Evolutionary conservation across 2,888 invertebrate genomes (phyloP).

Genomic region (Melitaea athalia): DNA sequence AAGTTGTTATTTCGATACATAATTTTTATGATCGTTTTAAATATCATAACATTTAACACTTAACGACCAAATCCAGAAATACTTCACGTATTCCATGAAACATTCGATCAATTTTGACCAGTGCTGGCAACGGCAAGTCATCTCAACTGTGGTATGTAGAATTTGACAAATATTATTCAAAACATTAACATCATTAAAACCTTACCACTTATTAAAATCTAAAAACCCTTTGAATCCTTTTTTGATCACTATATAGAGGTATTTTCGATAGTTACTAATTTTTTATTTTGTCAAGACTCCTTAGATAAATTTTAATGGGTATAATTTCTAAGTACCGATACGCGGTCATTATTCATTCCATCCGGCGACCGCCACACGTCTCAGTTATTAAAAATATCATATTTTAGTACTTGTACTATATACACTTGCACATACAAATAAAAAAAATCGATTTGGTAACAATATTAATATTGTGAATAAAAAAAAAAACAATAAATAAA

Average conservation of each 20-base stretch:
- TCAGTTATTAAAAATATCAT: constrained; percentile 46
- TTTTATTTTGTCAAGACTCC: constrained; percentile 60
- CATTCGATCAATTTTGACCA: constrained; percentile 9
- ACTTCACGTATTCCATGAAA: constrained; percentile 9
- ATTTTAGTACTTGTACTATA: constrained; percentile 65
- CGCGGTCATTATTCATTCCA: constrained; percentile 21
- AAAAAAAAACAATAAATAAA: constrained; percentile 40
- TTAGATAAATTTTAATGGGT: constrained; percentile 51
- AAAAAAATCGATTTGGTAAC: constrained; percentile 66
- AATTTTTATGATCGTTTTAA: background rate
- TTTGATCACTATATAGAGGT: constrained; percentile 80
- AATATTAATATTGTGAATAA: constrained; percentile 45
- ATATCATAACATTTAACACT: background rate
- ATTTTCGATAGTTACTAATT: constrained; percentile 66
- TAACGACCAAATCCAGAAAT: constrained; percentile 4
- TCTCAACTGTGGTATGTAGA: constrained; percentile 60
- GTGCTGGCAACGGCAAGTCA: constrained; percentile 41
- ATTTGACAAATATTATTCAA: constrained; percentile 70
- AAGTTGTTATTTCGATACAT: background rate
- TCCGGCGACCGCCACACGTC: constrained; percentile 28
- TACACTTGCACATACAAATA: constrained; percentile 62
- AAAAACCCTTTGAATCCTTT: constrained; percentile 74
- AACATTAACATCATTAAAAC: constrained; percentile 75
- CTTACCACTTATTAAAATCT: constrained; percentile 73
- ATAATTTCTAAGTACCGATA: constrained; percentile 56